Base-by-base conservation (phyloP, 1,140 invertebrate species). In the Lepidostoma basale region DNA sequence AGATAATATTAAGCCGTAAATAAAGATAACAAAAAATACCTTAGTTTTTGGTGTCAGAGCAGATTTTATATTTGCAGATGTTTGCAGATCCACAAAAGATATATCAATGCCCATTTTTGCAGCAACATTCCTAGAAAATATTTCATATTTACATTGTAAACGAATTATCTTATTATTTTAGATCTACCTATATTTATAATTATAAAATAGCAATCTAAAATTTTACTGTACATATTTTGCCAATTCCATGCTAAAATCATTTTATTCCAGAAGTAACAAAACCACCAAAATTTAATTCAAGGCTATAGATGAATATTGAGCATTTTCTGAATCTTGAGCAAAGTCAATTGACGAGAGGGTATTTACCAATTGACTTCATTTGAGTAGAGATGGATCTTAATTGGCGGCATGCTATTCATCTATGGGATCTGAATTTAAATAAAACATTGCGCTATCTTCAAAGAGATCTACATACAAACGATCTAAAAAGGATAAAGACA, bases 61-160 rank as follows among this genome's bases (percentile, higher is more conserved):
- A 60, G 42, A 22, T 47, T 52, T 62, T 20, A 72, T 62, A 58
- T 72, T 72, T 2, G 6, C 39, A 1, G 84, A 47, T 74, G 90
- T 80, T 3, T 86, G 87, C 42, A 88, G 84, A 81, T 96, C 91
- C 10, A 93, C 87, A 79, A 93, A 92, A 0, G 88, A 84, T 10
- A 86, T 79, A 70, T 88, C 76, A 14, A 96, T 82, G 10, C 88
- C 88, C 71, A 88, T 83, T 58, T 85, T 86, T 0, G 78, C 62
- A 5, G 85, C 83, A 59, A 88, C 87, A 62, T 83, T 81, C 36
- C 73, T 76, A n/a, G 58, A 84, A 81, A 20, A 56, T 33, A 58
- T 18, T 40, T 54, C 8, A 23, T 59, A 20, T 28, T 26, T 40
- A 3, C 36, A 40, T n/a, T n/a, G n/a, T n/a, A n/a, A n/a, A n/a